These are phyloP conservation scores for Mus musculus DNA, from an alignment of 2,113 vertebrate species.

Conservation along the genomic window DNA sequence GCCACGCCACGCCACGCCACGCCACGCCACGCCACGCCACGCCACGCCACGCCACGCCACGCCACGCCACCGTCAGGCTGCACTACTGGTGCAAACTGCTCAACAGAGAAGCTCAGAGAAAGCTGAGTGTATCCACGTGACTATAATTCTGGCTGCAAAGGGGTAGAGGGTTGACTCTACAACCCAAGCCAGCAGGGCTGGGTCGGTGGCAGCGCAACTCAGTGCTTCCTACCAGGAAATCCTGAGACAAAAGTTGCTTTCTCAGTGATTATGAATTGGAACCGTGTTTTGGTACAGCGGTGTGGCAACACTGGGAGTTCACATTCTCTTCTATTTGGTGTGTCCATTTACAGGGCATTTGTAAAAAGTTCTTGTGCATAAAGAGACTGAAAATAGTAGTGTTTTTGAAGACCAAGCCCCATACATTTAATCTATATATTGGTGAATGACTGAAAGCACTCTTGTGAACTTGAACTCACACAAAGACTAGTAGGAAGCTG, in stretches of 20 bases:
- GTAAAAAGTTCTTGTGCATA: not conserved
- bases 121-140: not conserved
- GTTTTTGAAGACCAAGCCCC: slow-evolving; percentile 21
- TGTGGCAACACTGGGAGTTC: not conserved
- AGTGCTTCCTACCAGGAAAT: not conserved
- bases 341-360: not conserved
- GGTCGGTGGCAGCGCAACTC: not conserved
- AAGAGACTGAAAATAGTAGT: not conserved
- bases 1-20: no score
- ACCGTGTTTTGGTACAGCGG: not conserved
- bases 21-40: no score
- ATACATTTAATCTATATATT: not conserved
- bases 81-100: not conserved
- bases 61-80: not conserved
- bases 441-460: not conserved
- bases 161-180: not conserved
- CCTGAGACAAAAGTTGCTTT: not conserved
- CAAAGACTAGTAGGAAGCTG: not conserved
- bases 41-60: accelerated
- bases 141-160: not conserved
- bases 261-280: not conserved
- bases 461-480: not conserved
- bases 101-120: not conserved
- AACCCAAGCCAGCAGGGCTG: not conserved
- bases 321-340: not conserved